Percentiles rank a stretch among this genome's conserved stretches.
phyloP scores from a whole-genome alignment of 2,113 vertebrate genomes.

The Sprattus sprattus region DNA sequence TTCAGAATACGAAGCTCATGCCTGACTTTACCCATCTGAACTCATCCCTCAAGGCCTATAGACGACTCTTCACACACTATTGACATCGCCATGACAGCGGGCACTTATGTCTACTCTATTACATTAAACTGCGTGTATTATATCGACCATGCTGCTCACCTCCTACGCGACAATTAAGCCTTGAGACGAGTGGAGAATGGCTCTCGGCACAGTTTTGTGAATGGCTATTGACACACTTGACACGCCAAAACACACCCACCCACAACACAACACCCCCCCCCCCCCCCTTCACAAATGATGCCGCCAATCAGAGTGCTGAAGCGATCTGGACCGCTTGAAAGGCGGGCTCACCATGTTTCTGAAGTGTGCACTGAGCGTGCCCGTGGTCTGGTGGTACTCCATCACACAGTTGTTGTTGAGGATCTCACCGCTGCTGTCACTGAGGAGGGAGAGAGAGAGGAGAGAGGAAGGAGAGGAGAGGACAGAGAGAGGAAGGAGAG shows the following conservation, averaged over 20 bases:
- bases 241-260: too few species aligned
- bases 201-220: neutral
- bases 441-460: conserved; percentile 46
- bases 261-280: neutral
- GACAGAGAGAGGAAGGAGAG: too few species aligned
- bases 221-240: neutral
- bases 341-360: conserved; percentile 84
- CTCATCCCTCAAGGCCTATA: neutral
- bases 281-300: too few species aligned
- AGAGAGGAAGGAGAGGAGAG: neutral
- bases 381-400: conserved; percentile 91
- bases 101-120: too few species aligned
- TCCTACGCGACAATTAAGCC: neutral
- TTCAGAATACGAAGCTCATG: neutral
- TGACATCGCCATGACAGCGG: too few species aligned
- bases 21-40: neutral
- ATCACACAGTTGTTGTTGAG: conserved; percentile 94
- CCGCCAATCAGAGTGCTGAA: too few species aligned
- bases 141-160: neutral
- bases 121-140: too few species aligned
- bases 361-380: conserved; percentile 90
- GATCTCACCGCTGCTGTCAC: conserved; percentile 91
- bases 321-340: too few species aligned
- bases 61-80: neutral
- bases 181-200: neutral